Evolutionary conservation across 2,113 vertebrate species (phyloP), one percentile per base, ranked within the genome.

Genomic region (Rhodinocichla rosea): DNA sequence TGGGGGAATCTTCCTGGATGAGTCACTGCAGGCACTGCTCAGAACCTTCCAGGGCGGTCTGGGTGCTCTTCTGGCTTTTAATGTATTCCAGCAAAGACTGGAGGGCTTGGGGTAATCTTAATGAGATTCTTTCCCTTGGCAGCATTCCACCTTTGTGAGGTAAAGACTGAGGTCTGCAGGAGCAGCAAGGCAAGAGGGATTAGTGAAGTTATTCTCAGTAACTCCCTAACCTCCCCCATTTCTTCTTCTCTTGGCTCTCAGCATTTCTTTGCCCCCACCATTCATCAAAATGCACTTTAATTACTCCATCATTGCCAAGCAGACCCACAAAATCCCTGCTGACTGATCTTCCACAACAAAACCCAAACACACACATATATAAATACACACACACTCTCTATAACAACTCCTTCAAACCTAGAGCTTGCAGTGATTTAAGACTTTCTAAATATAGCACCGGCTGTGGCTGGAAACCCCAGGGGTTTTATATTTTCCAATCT

Each of bases 401-500:
- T 87, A 96, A 95, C 63, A 93, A 60, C 18, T 71, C 86, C 70
- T 69, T 59, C 82, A 91, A 93, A 96, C 90, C 78, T 69, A 59
- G 68, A 53, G 70, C 92, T 91, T 87, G 78, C 68, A 95, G 44
- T 88, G 88, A 92, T 93, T 94, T 88, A 86, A 90, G 35, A 20
- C n/a, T 90, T 78, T 92, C 96, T 95, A 97, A 96, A 98, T 95
- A 98, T 96, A 98, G 95, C 69, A 62, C 65, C 42, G 52, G 90
- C 84, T 96, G 94, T 90, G 95, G 86, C 86, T 95, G 94, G 94
- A 96, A 97, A 92, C 37, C 67, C 85, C 94, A 84, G 22, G 88
- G 53, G 78, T 91, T 94, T 87, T 21, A 20, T 27, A 49, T 89
- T 95, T 95, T 95, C 91, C 64, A 94, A 9, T 80, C 33, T 65